Evolutionary conservation across 2,113 vertebrate genomes (phyloP).

Genomic region (Symphodus melops): DNA sequence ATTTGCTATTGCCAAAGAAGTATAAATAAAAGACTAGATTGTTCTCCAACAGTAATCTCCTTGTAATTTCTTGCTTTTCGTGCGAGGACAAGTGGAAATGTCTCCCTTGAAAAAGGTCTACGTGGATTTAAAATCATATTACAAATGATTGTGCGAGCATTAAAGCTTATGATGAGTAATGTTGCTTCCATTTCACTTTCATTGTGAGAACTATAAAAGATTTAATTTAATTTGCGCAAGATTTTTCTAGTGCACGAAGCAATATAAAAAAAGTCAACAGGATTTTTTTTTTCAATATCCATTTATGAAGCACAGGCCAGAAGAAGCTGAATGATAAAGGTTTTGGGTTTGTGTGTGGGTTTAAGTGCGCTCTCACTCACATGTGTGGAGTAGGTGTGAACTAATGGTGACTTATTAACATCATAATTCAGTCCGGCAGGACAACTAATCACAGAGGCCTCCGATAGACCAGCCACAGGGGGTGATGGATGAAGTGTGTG

Average conservation of each 20-base stretch:
- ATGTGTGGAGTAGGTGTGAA: conserved; percentile 64
- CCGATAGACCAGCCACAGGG: conserved; percentile 73
- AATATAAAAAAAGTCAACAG: conserved; percentile 15
- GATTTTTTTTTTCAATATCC: conserved; percentile 4
- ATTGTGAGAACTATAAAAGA: neutral
- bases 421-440: conserved; percentile 80
- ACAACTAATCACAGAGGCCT: conserved; percentile 81
- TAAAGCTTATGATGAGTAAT: neutral
- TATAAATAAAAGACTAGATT: neutral
- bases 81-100: neutral
- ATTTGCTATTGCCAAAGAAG: neutral
- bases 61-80: neutral
- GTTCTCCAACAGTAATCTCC: neutral
- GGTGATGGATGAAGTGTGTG: conserved; percentile 72
- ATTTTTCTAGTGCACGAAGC: conserved; percentile 1
- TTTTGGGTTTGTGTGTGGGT: conserved; percentile 14
- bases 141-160: neutral
- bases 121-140: neutral
- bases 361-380: conserved; percentile 11
- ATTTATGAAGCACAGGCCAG: neutral
- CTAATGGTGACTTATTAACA: conserved; percentile 82
- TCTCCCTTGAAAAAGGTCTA: neutral
- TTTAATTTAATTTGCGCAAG: conserved; percentile 7
- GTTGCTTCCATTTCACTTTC: neutral
- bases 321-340: conserved; percentile 9